These are phyloP conservation scores for Maccullochella peelii DNA, from an alignment of 2,113 vertebrate genomes.

Conservation along the genomic window DNA sequence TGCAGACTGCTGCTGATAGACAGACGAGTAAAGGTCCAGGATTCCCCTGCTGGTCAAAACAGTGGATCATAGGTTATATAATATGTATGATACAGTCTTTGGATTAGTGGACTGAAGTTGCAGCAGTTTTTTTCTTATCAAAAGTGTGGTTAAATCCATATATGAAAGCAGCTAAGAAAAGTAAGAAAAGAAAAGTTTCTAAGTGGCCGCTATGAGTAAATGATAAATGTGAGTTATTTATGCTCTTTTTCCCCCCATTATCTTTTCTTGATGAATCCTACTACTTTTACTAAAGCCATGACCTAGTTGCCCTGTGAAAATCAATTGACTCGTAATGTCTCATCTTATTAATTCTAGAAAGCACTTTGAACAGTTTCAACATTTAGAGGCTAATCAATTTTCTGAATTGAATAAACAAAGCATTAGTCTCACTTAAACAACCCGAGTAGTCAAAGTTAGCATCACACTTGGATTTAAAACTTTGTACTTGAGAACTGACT, in stretches of 20 bases:
- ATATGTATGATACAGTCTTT: background rate
- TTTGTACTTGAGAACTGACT: background rate
- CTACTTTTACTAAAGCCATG: slow-evolving; percentile 32
- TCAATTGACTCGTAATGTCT: slow-evolving; percentile 6
- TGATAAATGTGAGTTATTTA: slow-evolving; percentile 23
- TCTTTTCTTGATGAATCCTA: slow-evolving; percentile 9
- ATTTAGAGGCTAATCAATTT: slow-evolving; percentile 16
- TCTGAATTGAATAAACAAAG: slow-evolving; percentile 32
- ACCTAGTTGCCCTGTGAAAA: slow-evolving; percentile 39
- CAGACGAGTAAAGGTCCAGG: slow-evolving; percentile 22
- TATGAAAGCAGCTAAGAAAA: background rate
- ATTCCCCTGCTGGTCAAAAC: background rate
- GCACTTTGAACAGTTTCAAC: slow-evolving; percentile 10
- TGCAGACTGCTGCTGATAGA: slow-evolving; percentile 20
- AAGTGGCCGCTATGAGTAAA: background rate
- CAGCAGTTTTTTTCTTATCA: background rate
- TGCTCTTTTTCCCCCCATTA: background rate
- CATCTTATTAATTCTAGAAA: slow-evolving; percentile 21
- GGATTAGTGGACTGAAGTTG: slow-evolving; percentile 1
- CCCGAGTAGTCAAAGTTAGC: background rate
- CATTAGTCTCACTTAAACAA: slow-evolving; percentile 43
- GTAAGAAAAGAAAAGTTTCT: background rate
- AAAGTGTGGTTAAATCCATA: slow-evolving; percentile 9
- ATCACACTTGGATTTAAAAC: background rate
- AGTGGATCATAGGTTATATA: background rate